Base-by-base conservation (phyloP, 2,797 vertebrate species). In the Mergus octosetaceus region DNA sequence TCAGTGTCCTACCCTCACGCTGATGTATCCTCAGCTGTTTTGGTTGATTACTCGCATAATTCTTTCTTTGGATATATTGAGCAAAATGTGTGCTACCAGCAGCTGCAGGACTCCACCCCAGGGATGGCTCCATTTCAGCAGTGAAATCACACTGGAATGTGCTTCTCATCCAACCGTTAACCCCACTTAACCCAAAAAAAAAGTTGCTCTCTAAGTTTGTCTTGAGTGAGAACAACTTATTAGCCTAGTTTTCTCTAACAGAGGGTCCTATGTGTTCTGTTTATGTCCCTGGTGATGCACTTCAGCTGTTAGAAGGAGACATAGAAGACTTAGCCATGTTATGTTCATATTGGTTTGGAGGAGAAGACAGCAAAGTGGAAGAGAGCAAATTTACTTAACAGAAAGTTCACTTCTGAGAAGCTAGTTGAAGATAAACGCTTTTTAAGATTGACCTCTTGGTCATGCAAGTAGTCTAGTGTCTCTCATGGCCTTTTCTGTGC, bases 61-160 rank as follows among this genome's bases (percentile, higher is more conserved):
- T 78, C 39, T 87, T 81, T 89, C 92, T 84, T 85, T 82, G 83
- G 73, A 21, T 89, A 45, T 76, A 79, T 53, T 79, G 85, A 93
- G 80, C 74, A 90, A 96, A 96, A 78, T 85, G 71, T 89, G 86
- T 0, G 4, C 89, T 90, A 94, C 77, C 83, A 94, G 83, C 94
- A 95, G 89, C 93, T 96, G 93, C 77, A 85, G 68, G 83, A 43
- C 91, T 95, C 95, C 94, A 93, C 94, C 91, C 91, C 60, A 79
- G 87, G 64, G 85, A 88, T 93, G 89, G 89, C 90, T 94, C 53
- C 19, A 34, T 96, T 96, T 96, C 95, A 89, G 74, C 91, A 78
- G 80, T 94, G 93, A 96, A 95, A 91, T 96, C 95, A 90, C 43
- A 15, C 34, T 68, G 85, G 94, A 96, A 95, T 91, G 90, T 68